phyloP scores from a whole-genome alignment of 2,797 vertebrate species.

The Xerus rutilus region DNA sequence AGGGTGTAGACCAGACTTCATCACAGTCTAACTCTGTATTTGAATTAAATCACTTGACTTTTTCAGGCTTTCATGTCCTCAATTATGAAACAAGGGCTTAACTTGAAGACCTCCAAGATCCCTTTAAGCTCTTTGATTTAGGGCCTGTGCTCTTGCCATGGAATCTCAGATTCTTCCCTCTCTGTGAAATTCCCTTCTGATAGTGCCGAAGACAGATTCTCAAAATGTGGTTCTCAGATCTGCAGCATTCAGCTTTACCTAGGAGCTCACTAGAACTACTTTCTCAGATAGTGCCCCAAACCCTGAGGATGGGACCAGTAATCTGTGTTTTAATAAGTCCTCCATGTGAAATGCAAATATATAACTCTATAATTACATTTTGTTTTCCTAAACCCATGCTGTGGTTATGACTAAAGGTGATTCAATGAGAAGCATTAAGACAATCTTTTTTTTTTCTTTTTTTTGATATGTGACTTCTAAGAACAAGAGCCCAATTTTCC shows the following conservation, averaged over 20 bases:
- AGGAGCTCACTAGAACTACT: background rate
- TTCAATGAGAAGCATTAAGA: background rate
- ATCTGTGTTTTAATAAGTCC: background rate
- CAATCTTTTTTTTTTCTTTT: background rate
- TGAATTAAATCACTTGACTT: background rate
- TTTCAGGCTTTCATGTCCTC: background rate
- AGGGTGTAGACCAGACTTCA: background rate
- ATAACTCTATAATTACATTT: background rate
- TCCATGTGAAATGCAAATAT: background rate
- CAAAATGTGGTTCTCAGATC: background rate
- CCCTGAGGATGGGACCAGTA: background rate
- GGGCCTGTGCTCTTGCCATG: background rate
- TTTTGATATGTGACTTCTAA: background rate
- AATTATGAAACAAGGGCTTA: background rate
- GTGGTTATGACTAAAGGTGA: background rate
- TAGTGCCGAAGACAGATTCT: background rate
- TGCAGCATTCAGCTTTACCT: background rate
- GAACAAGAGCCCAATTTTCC: background rate
- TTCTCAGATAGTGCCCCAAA: background rate
- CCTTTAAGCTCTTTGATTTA: background rate
- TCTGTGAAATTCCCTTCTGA: background rate
- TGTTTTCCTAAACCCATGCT: background rate
- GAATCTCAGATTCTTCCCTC: background rate
- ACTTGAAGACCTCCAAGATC: background rate
- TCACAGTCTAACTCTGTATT: background rate